Percentiles rank a stretch among this genome's conserved stretches.
phyloP scores from a whole-genome alignment of 1,140 invertebrate species.

The Scylla paramamosain region DNA sequence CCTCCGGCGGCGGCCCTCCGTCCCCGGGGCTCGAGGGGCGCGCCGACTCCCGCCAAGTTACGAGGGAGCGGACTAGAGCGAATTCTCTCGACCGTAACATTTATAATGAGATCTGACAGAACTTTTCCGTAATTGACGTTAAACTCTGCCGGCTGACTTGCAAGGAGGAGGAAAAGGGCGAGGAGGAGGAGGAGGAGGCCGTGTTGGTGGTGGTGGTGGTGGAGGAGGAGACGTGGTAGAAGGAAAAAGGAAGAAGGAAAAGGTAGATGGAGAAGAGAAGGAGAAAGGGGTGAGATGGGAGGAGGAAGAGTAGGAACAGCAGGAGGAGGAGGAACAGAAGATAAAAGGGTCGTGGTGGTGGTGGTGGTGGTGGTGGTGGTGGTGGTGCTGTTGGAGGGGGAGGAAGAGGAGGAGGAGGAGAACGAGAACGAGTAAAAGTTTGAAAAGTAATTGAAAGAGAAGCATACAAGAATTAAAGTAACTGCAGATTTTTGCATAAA shows the following conservation, averaged over 20 bases:
- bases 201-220: background rate
- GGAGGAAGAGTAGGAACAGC: too few species aligned
- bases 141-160: slow-evolving; percentile 11
- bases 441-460: background rate
- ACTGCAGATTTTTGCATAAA: background rate
- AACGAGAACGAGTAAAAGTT: background rate
- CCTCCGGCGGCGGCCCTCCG: background rate
- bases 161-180: background rate
- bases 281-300: background rate
- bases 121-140: slow-evolving; percentile 23
- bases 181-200: background rate
- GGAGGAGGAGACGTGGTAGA: background rate
- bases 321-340: too few species aligned
- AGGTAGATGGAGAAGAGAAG: background rate
- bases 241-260: background rate
- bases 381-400: background rate
- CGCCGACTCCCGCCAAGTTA: background rate
- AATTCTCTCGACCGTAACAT: slow-evolving; percentile 14
- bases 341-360: background rate
- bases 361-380: background rate
- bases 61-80: background rate
- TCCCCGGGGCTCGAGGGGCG: background rate
- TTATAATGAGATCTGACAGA: slow-evolving; percentile 23
- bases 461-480: background rate
- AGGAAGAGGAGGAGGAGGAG: background rate